phyloP scores from a whole-genome alignment of 2,888 invertebrate genomes.

The Lagria hirta region DNA sequence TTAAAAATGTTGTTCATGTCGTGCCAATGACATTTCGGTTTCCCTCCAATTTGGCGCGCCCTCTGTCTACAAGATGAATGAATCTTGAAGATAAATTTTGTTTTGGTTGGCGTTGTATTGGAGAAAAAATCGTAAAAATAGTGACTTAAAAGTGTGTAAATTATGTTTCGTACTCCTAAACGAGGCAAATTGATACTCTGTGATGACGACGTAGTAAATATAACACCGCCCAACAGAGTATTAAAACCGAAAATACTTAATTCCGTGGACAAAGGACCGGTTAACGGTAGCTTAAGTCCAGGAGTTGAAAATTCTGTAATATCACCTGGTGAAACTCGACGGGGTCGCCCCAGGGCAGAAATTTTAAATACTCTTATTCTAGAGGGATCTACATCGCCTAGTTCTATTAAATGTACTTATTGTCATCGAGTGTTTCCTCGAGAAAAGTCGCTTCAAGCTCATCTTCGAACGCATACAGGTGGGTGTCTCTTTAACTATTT shows the following conservation, averaged over 20 bases:
- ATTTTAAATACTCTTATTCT: constrained; percentile 67
- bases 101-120: constrained; percentile 42
- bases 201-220: constrained; percentile 38
- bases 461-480: constrained; percentile 67
- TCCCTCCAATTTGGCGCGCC: constrained; percentile 46
- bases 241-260: constrained; percentile 41
- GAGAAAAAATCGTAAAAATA: constrained; percentile 35
- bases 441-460: constrained; percentile 74
- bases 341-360: constrained; percentile 73
- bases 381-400: constrained; percentile 68
- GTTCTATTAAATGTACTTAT: constrained; percentile 69
- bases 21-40: constrained; percentile 26
- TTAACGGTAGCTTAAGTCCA: constrained; percentile 41
- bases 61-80: constrained; percentile 29
- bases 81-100: constrained; percentile 34
- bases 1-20: too few species aligned
- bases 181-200: constrained; percentile 37
- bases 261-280: constrained; percentile 43
- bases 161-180: constrained; percentile 42
- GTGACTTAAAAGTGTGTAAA: constrained; percentile 35
- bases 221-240: constrained; percentile 41
- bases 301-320: constrained; percentile 36
- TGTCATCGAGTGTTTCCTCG: constrained; percentile 74
- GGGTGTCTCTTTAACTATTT: constrained; percentile 23
- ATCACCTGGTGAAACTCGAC: constrained; percentile 52